Percentiles rank a stretch among this genome's conserved stretches.
Evolutionary conservation across 2,113 vertebrate species (phyloP).

Genomic region (Tympanuchus pallidicinctus): DNA sequence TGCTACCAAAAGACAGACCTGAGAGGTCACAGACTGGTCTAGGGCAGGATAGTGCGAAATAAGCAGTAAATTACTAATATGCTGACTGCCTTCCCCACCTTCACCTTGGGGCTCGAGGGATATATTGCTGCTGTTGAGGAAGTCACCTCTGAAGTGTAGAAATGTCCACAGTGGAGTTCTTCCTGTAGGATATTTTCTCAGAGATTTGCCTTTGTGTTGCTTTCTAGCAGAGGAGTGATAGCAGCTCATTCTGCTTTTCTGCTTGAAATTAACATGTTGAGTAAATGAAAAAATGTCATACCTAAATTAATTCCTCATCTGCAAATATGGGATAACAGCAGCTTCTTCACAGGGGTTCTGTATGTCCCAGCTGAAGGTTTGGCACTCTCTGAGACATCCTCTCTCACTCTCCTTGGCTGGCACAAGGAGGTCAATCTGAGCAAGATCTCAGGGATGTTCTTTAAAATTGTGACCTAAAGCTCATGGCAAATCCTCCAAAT

Average conservation of each 20-base stretch:
- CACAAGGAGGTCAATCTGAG: background rate
- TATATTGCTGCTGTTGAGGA: background rate
- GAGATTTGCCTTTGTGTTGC: background rate
- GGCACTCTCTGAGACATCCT: background rate
- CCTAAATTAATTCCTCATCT: constrained; percentile 4
- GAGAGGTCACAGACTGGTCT: background rate
- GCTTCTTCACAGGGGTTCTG: background rate
- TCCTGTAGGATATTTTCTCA: background rate
- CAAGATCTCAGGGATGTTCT: background rate
- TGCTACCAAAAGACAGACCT: background rate
- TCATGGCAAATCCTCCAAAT: background rate
- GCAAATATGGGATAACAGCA: background rate
- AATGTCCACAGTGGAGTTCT: background rate
- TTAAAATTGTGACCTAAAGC: background rate
- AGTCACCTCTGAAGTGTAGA: constrained; percentile 3
- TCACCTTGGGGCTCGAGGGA: background rate
- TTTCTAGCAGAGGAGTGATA: background rate
- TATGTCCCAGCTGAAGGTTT: background rate
- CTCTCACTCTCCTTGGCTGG: background rate
- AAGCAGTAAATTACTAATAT: constrained; percentile 5
- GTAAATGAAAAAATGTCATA: constrained; percentile 45
- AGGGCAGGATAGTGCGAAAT: background rate
- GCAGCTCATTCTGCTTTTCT: background rate
- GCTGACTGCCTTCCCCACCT: background rate
- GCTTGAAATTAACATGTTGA: constrained; percentile 2